Evolutionary conservation across 2,888 invertebrate species (phyloP), one percentile per base, ranked within the genome.

Genomic region (Drosophila merina): DNA sequence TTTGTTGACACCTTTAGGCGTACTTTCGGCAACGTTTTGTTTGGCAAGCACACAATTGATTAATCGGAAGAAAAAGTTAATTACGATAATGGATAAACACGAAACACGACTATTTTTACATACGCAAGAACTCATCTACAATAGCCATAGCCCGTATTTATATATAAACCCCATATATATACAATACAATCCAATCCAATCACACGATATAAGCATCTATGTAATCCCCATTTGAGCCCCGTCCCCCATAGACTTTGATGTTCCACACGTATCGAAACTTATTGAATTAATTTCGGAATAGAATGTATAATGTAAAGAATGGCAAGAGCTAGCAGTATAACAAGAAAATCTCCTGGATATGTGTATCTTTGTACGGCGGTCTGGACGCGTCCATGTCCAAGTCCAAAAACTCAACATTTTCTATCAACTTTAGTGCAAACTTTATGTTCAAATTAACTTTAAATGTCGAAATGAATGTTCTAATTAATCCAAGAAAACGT

Each of bases 391-490:
- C 44, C 48, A 63, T 58, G 54, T 60, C 49, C 70, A 75, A 71
- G 64, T 72, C 62, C 58, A 42, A 25, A 68, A 68, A 62, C 51
- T 60, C 56, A 51, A 72, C 49, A 50, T 79, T 83, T 76, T 80
- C 77, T 82, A 82, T 86, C 67, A 79, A 68, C 75, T 86, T 81
- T 76, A 88, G 88, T 88, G 84, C 86, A 82, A 80, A 82, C 68
- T 80, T 86, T 88, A 86, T 82, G 88, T 86, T 82, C 76, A 84
- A 88, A 81, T 87, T 85, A 85, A 80, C 74, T 79, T 85, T 80
- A 74, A 84, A 82, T 86, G 79, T 86, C 87, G 87, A 84, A 82
- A 82, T 86, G 82, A 84, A 82, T 86, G 87, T 84, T 85, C 80
- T 86, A 72, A 83, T 79, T 82, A 85, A 82, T 83, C 80, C 60